A percentile compares a stretch with the other conserved stretches of the same genome.
Conservation (phyloP, 2,888 invertebrate species). For the Meteorus colon region DNA sequence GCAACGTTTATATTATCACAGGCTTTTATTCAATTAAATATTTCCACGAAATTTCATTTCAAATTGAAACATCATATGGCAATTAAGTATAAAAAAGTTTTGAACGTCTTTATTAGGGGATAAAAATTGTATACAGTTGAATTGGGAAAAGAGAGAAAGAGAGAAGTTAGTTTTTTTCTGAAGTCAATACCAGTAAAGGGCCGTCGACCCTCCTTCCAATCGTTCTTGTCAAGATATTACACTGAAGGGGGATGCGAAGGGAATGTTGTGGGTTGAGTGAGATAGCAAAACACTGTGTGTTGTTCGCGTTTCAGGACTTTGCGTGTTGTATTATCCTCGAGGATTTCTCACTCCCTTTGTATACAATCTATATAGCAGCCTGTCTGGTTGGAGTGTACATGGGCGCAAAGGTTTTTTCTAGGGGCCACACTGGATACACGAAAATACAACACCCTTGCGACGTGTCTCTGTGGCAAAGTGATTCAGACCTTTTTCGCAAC, state of each 20-base stretch:
- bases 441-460: conserved; percentile 46
- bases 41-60: neutral
- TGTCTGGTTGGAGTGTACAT: conserved; percentile 16
- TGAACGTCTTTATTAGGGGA: conserved; percentile 3
- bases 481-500: conserved; percentile 45
- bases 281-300: conserved; percentile 26
- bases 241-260: neutral
- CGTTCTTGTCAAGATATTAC: conserved; percentile 29
- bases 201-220: conserved; percentile 38
- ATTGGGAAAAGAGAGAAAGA: conserved; percentile 8
- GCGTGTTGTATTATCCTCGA: conserved; percentile 29
- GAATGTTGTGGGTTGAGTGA: neutral
- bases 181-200: conserved; percentile 39
- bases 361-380: neutral
- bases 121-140: conserved; percentile 22
- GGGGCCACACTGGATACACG: conserved; percentile 39
- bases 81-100: conserved; percentile 26
- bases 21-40: conserved; percentile 7
- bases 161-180: conserved; percentile 10
- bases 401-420: conserved; percentile 35
- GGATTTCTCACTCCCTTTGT: conserved; percentile 25
- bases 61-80: conserved; percentile 13
- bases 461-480: conserved; percentile 46
- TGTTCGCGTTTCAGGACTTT: conserved; percentile 24
- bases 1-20: neutral